Base-by-base conservation (phyloP, 2,888 invertebrate genomes). In the Drosophila aldrichi region DNA sequence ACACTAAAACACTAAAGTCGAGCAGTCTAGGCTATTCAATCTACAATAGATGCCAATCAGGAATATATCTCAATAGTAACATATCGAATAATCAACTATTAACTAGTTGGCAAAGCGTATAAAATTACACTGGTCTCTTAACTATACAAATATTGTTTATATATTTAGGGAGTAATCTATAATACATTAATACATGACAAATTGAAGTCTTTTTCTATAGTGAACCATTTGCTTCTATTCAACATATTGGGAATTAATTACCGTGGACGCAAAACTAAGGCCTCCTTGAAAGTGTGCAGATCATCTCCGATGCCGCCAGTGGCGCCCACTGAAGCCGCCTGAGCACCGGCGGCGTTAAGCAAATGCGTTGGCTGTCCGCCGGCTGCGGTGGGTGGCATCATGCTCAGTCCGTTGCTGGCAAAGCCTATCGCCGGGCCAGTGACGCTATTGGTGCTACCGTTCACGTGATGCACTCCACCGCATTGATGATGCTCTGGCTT, bases 201-300 rank as follows among this genome's bases (percentile, higher is more conserved):
- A 1, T 10, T 41, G 4, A 18, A 41, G 41, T 41, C 43, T 10
- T 32, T 3, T 32, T 12, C 12, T 2, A 14, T 1, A 20, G 6
- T 43, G 12, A 6, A 20, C 6, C 20, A 43, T 20, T 20, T 22
- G 14, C 7, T 8, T 3, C 3, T 1, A 14, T 22, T 7, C 14
- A 14, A 7, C 3, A 16, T 44, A 16, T 10, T n/a, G 2, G 0
- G 10, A 10, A 4, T n/a, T 46, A 73, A 66, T 63, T 77, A 92
- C 92, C 92, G 91, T 79, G 94, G 92, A 82, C 94, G 93, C 77
- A 95, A 92, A 61, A 95, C 95, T 86, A 96, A 94, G 69, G 96
- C 96, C 93, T 96, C 96, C 91, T 95, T 94, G 91, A 96, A 96
- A 79, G 96, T 96, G 88, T 95, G 95, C 85, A 96, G 93, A 90